A percentile compares a stretch with the other conserved stretches of the same genome.
These are phyloP conservation scores for Pocillopora damicornis DNA, from an alignment of 64 coral and sea anemone genomes.

Conservation along the genomic window DNA sequence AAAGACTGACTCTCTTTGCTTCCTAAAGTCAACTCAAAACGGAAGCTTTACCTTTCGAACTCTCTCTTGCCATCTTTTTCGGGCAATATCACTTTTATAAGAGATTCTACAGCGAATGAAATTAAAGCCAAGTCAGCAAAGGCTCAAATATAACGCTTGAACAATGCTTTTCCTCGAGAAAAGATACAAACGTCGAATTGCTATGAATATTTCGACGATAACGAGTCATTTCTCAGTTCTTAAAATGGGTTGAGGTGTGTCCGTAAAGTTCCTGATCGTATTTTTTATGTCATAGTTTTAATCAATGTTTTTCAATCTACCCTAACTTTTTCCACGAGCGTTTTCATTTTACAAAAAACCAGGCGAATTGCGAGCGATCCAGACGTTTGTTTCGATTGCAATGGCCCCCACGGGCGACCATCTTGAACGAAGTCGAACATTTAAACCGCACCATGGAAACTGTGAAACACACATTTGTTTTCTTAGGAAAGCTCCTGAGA, in stretches of 20 bases:
- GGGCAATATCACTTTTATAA: not conserved
- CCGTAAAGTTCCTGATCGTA: not conserved
- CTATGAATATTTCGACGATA: not conserved
- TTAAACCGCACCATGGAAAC: not conserved
- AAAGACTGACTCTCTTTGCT: conserved; percentile 6
- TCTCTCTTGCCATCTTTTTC: not conserved
- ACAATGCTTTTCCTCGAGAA: not conserved
- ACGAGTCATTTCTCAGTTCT: not conserved
- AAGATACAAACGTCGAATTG: not conserved
- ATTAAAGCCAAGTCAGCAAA: not conserved
- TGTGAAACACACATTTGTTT: not conserved
- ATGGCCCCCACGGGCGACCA: not conserved
- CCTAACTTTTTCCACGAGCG: not conserved
- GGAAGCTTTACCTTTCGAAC: not conserved
- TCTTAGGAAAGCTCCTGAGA: not conserved
- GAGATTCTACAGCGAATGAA: not conserved
- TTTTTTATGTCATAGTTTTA: not conserved
- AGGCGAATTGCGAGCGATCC: not conserved
- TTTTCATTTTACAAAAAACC: not conserved
- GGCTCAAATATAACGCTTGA: not conserved
- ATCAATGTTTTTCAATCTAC: not conserved
- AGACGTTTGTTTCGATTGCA: not conserved
- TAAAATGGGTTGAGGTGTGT: not conserved
- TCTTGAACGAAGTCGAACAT: not conserved
- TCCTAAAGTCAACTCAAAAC: not conserved